These are phyloP conservation scores for Amblyopsis rosae DNA, from an alignment of 2,113 vertebrate species.

Conservation along the genomic window DNA sequence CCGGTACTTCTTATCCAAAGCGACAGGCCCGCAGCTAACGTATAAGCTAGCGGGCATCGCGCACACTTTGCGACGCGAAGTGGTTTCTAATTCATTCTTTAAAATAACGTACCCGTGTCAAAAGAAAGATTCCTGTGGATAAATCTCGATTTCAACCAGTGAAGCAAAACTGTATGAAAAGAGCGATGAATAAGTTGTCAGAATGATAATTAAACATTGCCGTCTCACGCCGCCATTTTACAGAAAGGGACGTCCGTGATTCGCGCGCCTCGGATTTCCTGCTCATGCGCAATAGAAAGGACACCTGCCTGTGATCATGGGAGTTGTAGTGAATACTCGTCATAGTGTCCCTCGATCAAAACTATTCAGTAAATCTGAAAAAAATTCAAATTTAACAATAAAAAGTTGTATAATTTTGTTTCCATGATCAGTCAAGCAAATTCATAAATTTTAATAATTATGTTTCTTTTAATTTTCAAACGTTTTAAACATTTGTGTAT, in stretches of 20 bases:
- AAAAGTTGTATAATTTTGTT: too few species aligned
- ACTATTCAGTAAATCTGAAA: too few species aligned
- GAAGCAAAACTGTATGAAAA: too few species aligned
- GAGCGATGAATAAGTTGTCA: neutral
- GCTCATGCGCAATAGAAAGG: conserved; percentile 33
- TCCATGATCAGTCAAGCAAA: too few species aligned
- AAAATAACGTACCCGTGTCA: conserved; percentile 44
- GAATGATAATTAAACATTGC: conserved; percentile 26
- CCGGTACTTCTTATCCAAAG: neutral
- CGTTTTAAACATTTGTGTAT: too few species aligned
- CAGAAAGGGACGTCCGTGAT: conserved; percentile 65
- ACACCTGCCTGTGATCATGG: neutral
- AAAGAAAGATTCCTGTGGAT: conserved; percentile 2
- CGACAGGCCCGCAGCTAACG: neutral
- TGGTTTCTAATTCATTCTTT: neutral
- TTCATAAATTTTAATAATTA: too few species aligned
- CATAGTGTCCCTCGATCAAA: too few species aligned
- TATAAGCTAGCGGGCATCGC: neutral
- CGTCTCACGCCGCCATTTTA: conserved; percentile 77
- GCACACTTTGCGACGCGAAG: neutral
- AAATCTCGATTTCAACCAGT: neutral
- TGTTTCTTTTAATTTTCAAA: too few species aligned
- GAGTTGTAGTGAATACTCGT: conserved; percentile 61
- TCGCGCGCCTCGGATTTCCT: conserved; percentile 32
- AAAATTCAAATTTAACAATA: too few species aligned